Evolutionary conservation across 64 coral and sea anemone genomes (phyloP).

Genomic region (Dendrophyllia cribrosa): DNA sequence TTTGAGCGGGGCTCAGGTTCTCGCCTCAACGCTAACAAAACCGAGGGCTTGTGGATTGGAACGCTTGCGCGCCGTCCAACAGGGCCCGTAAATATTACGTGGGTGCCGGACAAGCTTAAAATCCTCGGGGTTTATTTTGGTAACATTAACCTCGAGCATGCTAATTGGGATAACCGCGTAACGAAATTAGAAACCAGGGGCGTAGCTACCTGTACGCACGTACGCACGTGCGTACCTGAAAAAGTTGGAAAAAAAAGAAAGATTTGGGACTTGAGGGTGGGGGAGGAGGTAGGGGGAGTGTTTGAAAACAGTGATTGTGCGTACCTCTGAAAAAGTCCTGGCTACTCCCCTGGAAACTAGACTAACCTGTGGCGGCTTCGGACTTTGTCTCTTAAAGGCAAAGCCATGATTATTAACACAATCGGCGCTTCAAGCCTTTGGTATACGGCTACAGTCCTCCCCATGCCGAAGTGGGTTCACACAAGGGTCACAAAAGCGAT

Average conservation of each 20-base stretch:
- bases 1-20: no score
- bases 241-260: no score
- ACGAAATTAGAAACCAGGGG: no score
- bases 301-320: no score
- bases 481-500: no score
- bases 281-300: no score
- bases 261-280: no score
- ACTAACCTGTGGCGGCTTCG: slow-evolving; percentile 1
- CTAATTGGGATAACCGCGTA: no score
- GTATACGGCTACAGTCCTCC: slow-evolving; percentile 3
- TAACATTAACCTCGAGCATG: background rate
- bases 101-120: slow-evolving; percentile 24
- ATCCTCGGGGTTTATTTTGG: slow-evolving; percentile 38
- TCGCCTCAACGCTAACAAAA: slow-evolving; percentile 30
- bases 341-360: slow-evolving; percentile 5
- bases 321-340: no score
- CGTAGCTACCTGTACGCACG: no score
- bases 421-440: slow-evolving; percentile 38
- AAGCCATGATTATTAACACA: slow-evolving; percentile 32
- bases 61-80: background rate
- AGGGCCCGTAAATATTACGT: slow-evolving; percentile 5
- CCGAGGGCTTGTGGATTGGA: slow-evolving; percentile 53
- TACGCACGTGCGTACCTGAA: no score
- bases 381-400: slow-evolving; percentile 33
- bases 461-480: no score